phyloP scores from a whole-genome alignment of 1,140 invertebrate genomes.

The Trachymyrmex cornetzi region DNA sequence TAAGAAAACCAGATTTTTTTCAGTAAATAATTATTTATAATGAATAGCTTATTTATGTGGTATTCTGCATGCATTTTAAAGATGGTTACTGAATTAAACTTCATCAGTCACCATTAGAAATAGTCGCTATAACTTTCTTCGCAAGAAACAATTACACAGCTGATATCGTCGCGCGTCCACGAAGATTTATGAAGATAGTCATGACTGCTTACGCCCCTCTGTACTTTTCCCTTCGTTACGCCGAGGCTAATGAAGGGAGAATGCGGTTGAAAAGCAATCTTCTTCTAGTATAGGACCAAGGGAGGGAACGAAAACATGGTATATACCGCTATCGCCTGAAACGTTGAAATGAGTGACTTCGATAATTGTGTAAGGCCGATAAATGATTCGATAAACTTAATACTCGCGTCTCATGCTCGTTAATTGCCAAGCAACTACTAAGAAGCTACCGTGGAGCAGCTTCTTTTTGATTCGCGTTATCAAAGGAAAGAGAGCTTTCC shows the following conservation, averaged over 20 bases:
- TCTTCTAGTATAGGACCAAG: slow-evolving; percentile 20
- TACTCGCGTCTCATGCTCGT: background rate
- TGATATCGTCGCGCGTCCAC: slow-evolving; percentile 31
- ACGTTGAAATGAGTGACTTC: background rate
- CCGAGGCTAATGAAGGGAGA: slow-evolving; percentile 45
- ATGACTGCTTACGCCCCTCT: slow-evolving; percentile 27
- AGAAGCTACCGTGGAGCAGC: slow-evolving; percentile 6
- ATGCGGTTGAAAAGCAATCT: slow-evolving; percentile 38
- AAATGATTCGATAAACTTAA: slow-evolving; percentile 49
- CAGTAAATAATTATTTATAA: slow-evolving; percentile 22
- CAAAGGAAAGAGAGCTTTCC: background rate
- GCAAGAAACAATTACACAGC: slow-evolving; percentile 56
- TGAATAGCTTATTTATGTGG: background rate
- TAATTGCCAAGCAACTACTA: slow-evolving; percentile 21
- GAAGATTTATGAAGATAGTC: slow-evolving; percentile 55
- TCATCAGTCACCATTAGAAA: slow-evolving; percentile 51
- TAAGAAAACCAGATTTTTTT: background rate
- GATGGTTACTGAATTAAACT: slow-evolving; percentile 16
- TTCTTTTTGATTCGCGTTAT: slow-evolving; percentile 7
- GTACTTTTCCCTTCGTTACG: slow-evolving; percentile 46
- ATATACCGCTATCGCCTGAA: background rate
- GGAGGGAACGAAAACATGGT: slow-evolving; percentile 19
- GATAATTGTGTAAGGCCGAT: background rate
- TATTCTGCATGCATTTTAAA: background rate
- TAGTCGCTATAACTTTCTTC: slow-evolving; percentile 43